Base-by-base conservation (phyloP, 2,113 vertebrate species). In the Amazona guildingii region DNA sequence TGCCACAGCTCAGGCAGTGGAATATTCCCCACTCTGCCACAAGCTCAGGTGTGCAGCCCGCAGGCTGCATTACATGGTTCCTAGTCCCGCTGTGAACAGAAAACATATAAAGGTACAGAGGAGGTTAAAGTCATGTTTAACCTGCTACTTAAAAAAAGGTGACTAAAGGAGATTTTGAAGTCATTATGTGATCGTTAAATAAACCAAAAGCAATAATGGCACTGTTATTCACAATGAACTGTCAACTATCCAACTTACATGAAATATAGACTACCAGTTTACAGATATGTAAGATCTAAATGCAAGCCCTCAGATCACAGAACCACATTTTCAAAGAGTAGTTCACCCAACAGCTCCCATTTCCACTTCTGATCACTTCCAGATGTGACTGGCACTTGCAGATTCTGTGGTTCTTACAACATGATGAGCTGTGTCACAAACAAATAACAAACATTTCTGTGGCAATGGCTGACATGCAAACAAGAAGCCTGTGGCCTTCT, bases 401-500 rank as follows among this genome's bases (percentile, higher is more conserved):
- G 8, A 90, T 49, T 46, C 85, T 83, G 76, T 78, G 68, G 68
- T 80, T 92, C 89, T 88, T 91, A 83, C 82, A 92, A 90, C 63
- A 83, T 59, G 83, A 95, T 93, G 77, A 91, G 49, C 77, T 91
- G 77, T 73, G 88, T 70, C 88, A 95, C 68, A 94, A 96, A 94
- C 90, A 96, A 96, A 74, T 74, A 95, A 79, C 84, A 94, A 94
- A 80, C 85, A 92, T 90, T 92, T 96, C 75, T 86, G 92, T 61
- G 75, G 84, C 78, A 66, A 87, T 55, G 49, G 62, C 37, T 91
- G 87, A 55, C 84, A 95, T 0, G 16, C 70, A 72, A 89, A 72
- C 31, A 84, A 57, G 7, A 61, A 82, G 62, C 8, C 62, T 80
- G 33, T n/a, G 44, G 69, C 70, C 41, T 83, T 77, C 28, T 31